Evolutionary conservation across 2,888 invertebrate species (phyloP), one percentile per base, ranked within the genome.

Genomic region (Coleophora flavipennella): DNA sequence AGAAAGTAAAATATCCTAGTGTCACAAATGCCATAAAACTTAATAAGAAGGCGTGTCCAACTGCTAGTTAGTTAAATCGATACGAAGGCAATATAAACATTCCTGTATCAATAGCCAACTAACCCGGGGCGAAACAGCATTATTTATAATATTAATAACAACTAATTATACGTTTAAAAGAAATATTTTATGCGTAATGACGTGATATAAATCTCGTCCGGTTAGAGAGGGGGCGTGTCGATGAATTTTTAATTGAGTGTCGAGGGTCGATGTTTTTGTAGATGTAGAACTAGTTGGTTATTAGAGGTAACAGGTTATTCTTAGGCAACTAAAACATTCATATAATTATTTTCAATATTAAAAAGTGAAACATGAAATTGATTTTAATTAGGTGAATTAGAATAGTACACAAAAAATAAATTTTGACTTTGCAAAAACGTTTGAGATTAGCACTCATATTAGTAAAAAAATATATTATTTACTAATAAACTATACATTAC

Each of bases 171-270:
- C 68, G 75, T 69, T 80, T 79, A 74, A 79, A 78, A 76, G 78
- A 81, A 78, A 84, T 84, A 83, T 83, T 79, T 83, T 80, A 81
- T 80, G 74, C 73, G 71, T 81, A 84, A 83, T 84, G 83, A 83
- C 76, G 69, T 59, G 78, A 80, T 81, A 84, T 84, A 80, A 84
- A 84, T 84, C 83, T 79, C 63, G 62, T 64, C 63, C 62, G 57
- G 53, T 29, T 75, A 78, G 77, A 47, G 77, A 40, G 62, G 78
- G 50, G 64, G 39, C 29, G 33, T 6, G 45, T 55, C 53, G 59
- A 52, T 55, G 43, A 40, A 46, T 43, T 36, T 43, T 43, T 41
- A 36, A 37, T 33, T 38, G 38, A 39, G 48, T 58, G 50, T 57
- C 57, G 38, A 38, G 32, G 8, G 44, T 54, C 53, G 50, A 53